Evolutionary conservation across 2,113 vertebrate genomes (phyloP), one percentile per base, ranked within the genome.

Genomic region (Mormyrus lacerda): DNA sequence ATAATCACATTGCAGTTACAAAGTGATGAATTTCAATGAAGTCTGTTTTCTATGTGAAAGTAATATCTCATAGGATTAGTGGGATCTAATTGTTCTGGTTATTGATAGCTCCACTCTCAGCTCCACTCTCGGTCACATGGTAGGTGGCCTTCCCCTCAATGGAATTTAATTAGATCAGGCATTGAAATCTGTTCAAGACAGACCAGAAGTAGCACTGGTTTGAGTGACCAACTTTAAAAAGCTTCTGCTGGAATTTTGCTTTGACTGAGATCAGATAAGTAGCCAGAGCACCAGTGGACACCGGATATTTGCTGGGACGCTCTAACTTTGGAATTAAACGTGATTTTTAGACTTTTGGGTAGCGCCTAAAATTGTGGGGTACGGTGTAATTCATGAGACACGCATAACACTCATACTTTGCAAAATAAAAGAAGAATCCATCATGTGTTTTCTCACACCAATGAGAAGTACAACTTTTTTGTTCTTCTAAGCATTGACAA

Each of bases 81-180:
- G 10, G 10, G 83, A 48, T 85, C 24, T 85, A 47, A 48, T 85
- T 85, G 83, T 50, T 85, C 24, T 85, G 44, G 47, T 85, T 48
- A 85, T 85, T 85, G 83, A 85, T 85, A 50, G 44, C 44, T 31
- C 2, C 10, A 50, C 44, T 48, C 83, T 85, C 45, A 50, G 44
- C 21, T 48, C 19, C 44, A 85, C 44, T 27, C 83, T 85, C 83
- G 48, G 83, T 85, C 44, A 85, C 83, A 27, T 47, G 45, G 83
- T 50, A 24, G 83, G 83, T 85, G 83, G 83, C 47, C 83, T 85
- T 50, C 47, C 44, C 24, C 83, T 85, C 83, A 85, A 85, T 48
- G 83, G 83, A 85, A 85, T 85, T 85, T 85, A 85, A 85, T 85
- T 85, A 79, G 24, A 47, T 50, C 47, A 50, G 47, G 47, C 83